These are phyloP conservation scores for Periplaneta americana DNA, from an alignment of 1,140 invertebrate species.

Conservation along the genomic window DNA sequence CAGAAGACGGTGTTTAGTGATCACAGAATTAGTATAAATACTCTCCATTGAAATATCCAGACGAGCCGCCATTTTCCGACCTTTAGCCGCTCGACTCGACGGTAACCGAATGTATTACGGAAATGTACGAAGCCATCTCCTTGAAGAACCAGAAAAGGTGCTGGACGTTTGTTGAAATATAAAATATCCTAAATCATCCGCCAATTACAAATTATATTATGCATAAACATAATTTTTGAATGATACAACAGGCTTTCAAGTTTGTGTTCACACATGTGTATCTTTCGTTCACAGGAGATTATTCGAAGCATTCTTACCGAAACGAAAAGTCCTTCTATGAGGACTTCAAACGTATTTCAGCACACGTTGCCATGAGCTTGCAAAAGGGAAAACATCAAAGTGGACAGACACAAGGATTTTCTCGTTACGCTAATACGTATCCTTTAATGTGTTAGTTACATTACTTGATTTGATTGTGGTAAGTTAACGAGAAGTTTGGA, in stretches of 20 bases:
- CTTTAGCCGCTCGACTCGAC: conserved; percentile 17
- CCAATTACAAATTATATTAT: conserved; percentile 7
- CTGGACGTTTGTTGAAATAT: conserved; percentile 10
- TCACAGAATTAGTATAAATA: neutral
- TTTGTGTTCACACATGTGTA: neutral
- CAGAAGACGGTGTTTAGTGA: neutral
- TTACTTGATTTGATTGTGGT: neutral
- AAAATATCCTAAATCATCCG: conserved; percentile 19
- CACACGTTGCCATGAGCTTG: conserved; percentile 22
- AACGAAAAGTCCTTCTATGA: conserved; percentile 23
- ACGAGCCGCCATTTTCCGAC: conserved; percentile 17
- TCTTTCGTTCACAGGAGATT: conserved; percentile 20
- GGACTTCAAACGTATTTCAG: conserved; percentile 20
- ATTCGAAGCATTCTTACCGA: conserved; percentile 19
- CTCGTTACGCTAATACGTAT: conserved; percentile 15
- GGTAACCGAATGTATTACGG: conserved; percentile 17
- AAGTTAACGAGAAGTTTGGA: neutral
- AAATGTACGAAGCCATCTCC: conserved; percentile 20
- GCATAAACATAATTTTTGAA: neutral
- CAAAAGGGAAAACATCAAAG: conserved; percentile 21
- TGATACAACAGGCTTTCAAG: neutral
- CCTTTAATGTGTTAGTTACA: conserved; percentile 11
- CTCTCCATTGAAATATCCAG: neutral
- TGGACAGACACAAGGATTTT: conserved; percentile 18
- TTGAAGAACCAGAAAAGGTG: conserved; percentile 17